A percentile compares a stretch with the other conserved stretches of the same genome.
phyloP scores from a whole-genome alignment of 2,113 vertebrate genomes.

The Heterotilapia buettikoferi region DNA sequence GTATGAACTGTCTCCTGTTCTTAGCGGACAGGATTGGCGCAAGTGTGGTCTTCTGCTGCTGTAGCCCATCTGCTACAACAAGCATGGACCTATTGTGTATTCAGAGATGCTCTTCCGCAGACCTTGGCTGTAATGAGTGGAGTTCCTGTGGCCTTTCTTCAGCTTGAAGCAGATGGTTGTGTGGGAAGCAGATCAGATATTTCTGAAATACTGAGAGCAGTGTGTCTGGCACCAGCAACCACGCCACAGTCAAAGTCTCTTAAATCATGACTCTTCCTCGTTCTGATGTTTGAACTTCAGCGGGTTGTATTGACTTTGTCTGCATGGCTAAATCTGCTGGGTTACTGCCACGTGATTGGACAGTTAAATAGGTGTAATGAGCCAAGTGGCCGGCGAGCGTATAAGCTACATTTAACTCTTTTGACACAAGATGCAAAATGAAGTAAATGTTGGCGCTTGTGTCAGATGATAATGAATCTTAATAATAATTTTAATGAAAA shows the following conservation, averaged over 20 bases:
- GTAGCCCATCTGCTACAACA: background rate
- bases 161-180: background rate
- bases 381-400: accelerated
- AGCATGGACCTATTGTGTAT: background rate
- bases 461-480: background rate
- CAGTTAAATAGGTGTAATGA: background rate
- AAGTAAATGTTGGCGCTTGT: background rate
- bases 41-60: background rate
- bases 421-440: background rate
- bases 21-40: background rate
- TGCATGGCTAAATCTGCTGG: background rate
- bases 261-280: background rate
- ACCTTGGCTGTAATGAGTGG: background rate
- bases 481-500: background rate
- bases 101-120: background rate
- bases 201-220: background rate
- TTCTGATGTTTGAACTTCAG: background rate
- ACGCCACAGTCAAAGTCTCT: background rate
- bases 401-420: background rate
- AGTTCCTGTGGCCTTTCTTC: background rate
- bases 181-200: background rate
- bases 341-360: background rate
- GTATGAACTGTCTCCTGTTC: background rate
- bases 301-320: background rate
- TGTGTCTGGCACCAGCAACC: background rate